Base-by-base conservation (phyloP, 2,797 vertebrate genomes). In the Dermochelys coriacea region DNA sequence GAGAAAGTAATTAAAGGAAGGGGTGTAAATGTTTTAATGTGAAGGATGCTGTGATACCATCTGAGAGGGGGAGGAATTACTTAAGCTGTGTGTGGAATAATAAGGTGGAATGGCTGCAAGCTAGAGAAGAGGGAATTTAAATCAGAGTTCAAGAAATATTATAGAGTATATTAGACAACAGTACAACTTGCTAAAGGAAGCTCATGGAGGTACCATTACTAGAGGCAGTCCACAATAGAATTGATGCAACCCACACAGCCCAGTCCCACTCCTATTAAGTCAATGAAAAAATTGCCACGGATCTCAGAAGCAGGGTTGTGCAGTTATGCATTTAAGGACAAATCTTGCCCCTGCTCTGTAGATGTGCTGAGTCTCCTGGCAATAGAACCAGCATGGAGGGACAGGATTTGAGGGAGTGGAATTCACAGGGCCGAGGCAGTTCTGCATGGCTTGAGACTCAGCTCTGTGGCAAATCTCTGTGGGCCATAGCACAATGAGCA, bases 251-350 rank as follows among this genome's bases (percentile, higher is more conserved):
- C 41, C 5, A 6, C 68, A 55, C 82, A 74, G 12, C 8, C 16
- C 37, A 68, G 19, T 2, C 50, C 41, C 49, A 16, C 54, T 14
- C 14, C 47, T 37, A 4, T 12, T 10, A 91, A 78, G 15, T 55
- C 12, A 19, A 41, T 16, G 50, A 82, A 51, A 82, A 96, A 80
- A 57, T 47, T 85, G 50, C 51, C 19, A 61, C 15, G 11, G 27
- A 31, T 84, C 95, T 91, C 55, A 89, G 55, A 51, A 93, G n/a
- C 12, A 86, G 37, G 4, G 87, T 81, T 77, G 71, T 83, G 52
- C 15, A 91, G 16, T 47, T 34, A 41, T 71, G 49, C 45, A 74
- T 64, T n/a, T 41, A 49, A 90, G 50, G 4, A 4, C 68, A 80
- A 57, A 82, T 5, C n/a, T 21, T 5, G 47, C 21, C 11, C 85